phyloP scores from a whole-genome alignment of 2,888 invertebrate species.

The Marronus borbonicus region DNA sequence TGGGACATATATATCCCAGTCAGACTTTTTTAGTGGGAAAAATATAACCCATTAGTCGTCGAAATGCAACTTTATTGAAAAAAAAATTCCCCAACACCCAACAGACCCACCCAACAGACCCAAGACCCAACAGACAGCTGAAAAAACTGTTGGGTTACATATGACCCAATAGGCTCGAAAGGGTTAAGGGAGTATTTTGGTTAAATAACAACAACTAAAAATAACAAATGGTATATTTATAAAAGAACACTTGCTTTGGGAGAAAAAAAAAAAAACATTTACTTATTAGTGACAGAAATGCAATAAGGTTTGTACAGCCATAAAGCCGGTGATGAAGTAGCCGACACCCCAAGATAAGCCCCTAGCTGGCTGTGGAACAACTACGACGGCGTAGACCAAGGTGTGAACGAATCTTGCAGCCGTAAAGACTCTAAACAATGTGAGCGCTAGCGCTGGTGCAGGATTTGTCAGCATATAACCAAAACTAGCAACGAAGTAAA shows the following conservation, averaged over 20 bases:
- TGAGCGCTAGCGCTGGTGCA: slow-evolving; percentile 69
- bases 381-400: slow-evolving; percentile 76
- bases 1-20: no score
- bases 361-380: slow-evolving; percentile 72
- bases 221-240: slow-evolving; percentile 19
- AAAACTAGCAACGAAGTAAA: slow-evolving; percentile 76
- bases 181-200: background rate
- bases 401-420: slow-evolving; percentile 76
- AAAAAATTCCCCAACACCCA: no score
- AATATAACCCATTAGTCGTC: no score
- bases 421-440: slow-evolving; percentile 75
- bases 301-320: slow-evolving; percentile 54
- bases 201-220: background rate
- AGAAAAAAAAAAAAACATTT: slow-evolving; percentile 20
- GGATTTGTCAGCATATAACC: slow-evolving; percentile 77
- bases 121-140: no score
- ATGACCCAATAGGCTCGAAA: no score
- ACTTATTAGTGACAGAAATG: slow-evolving; percentile 48
- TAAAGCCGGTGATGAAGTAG: slow-evolving; percentile 54
- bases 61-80: no score
- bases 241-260: slow-evolving; percentile 15
- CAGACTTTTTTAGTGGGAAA: no score
- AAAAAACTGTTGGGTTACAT: no score
- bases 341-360: slow-evolving; percentile 53
- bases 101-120: no score